Conservation (phyloP, 2,888 invertebrate genomes). For the Molorchus minor region DNA sequence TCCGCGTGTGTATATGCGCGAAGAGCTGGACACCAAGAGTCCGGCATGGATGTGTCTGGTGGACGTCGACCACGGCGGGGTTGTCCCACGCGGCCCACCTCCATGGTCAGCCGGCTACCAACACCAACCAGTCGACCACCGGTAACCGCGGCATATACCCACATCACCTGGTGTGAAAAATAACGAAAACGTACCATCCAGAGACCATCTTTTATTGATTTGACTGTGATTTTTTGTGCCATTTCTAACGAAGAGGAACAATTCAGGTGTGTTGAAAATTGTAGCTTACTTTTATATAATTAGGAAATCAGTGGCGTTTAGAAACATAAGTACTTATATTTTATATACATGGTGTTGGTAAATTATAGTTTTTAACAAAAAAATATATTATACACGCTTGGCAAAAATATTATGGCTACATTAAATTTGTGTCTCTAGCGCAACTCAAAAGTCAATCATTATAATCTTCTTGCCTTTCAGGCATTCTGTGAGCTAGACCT, state of each 20-base stretch:
- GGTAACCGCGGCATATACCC: slow-evolving; percentile 37
- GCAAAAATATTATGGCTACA: no score
- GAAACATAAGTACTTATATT: no score
- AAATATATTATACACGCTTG: no score
- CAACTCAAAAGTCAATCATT: no score
- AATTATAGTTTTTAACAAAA: no score
- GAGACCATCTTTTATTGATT: neutral
- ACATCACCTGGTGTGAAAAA: slow-evolving; percentile 23
- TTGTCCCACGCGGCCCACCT: slow-evolving; percentile 44
- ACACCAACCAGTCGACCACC: slow-evolving; percentile 43
- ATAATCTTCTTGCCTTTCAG: no score
- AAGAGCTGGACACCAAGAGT: slow-evolving; percentile 27
- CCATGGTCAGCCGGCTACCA: slow-evolving; percentile 39
- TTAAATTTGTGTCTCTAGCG: no score
- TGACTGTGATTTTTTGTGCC: neutral
- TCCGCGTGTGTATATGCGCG: slow-evolving; percentile 11
- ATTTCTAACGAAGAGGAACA: neutral
- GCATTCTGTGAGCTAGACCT: no score
- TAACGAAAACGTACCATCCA: slow-evolving; percentile 5
- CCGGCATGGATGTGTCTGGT: slow-evolving; percentile 38
- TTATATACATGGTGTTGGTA: no score
- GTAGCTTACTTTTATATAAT: no score
- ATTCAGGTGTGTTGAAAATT: no score
- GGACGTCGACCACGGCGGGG: slow-evolving; percentile 40
- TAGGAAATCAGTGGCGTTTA: no score